Base-by-base conservation (phyloP, 2,888 invertebrate genomes). In the Smittia sp. region DNA sequence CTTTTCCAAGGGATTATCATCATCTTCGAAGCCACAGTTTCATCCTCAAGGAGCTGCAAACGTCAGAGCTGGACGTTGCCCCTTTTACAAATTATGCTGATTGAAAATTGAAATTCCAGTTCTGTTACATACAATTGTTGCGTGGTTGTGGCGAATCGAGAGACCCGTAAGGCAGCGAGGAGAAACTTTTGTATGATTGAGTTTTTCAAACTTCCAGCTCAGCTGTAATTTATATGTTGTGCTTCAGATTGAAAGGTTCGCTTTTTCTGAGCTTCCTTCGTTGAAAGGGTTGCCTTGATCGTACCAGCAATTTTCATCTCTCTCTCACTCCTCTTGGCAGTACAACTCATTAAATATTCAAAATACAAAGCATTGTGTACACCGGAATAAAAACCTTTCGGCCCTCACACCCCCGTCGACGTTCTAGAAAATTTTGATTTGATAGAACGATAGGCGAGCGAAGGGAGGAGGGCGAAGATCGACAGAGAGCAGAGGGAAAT, bases 271-370 rank as follows among this genome's bases (percentile, higher is more conserved):
- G 32, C 32, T 9, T 32, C 32, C n/a, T 46, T 46, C 46, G n/a
- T n/a, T n/a, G 46, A 46, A 46, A 46, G 46, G 46, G 46, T 46
- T 46, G n/a, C n/a, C n/a, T n/a, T n/a, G 11, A 46, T 46, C 46
- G 46, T 15, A 46, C 11, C 46, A 46, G 46, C 46, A 46, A 46
- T 15, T 38, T 46, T 46, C 15, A 46, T 11, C 11, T 46, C 46
- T 46, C 11, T 46, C 46, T 46, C 46, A 13, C 46, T 46, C 46
- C 11, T n/a, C n/a, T n/a, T 11, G 2, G 11, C 2, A 46, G 46
- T n/a, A 20, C 39, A 68, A 41, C 69, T 69, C 69, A 69, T 69
- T 54, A 69, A 69, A 69, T 69, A 69, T 69, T 69, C 69, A 69
- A 69, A 69, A 69, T 69, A 69, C 69, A 69, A 46, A 24, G 39